Evolutionary conservation across 2,113 vertebrate genomes (phyloP).

Genomic region (Pachypanchax playfairii): DNA sequence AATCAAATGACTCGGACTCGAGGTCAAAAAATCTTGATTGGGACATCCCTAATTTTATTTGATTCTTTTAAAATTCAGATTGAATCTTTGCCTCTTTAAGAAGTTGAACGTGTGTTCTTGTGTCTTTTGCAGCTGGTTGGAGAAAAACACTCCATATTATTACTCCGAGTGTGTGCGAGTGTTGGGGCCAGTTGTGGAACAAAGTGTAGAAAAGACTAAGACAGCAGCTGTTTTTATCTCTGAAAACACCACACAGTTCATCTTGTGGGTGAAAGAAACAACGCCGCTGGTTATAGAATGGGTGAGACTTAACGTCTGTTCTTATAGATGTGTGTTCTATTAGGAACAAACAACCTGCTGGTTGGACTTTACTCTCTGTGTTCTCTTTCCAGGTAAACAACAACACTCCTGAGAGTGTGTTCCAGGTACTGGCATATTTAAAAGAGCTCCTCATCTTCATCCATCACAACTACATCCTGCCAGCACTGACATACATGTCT

Average conservation of each 20-base stretch:
- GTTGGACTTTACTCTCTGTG: neutral
- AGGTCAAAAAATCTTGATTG: too few species aligned
- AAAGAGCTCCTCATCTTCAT: constrained; percentile 84
- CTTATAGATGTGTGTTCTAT: neutral
- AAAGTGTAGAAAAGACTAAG: constrained; percentile 69
- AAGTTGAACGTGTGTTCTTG: constrained; percentile 7
- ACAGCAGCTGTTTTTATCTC: constrained; percentile 57
- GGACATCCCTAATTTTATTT: too few species aligned
- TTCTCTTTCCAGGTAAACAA: constrained; percentile 68
- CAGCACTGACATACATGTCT: constrained; percentile 71
- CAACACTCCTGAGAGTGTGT: constrained; percentile 82
- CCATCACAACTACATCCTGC: constrained; percentile 81
- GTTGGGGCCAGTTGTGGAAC: constrained; percentile 78
- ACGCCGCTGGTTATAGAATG: constrained; percentile 78
- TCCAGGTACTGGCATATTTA: constrained; percentile 75
- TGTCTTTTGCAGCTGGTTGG: constrained; percentile 83
- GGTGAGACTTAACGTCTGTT: constrained; percentile 74
- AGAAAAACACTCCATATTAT: constrained; percentile 79
- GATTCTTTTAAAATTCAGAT: too few species aligned
- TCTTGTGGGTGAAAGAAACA: constrained; percentile 77
- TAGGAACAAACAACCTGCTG: neutral
- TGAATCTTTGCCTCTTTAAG: too few species aligned
- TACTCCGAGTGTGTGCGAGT: constrained; percentile 72
- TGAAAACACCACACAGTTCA: constrained; percentile 69
- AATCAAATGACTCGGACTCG: too few species aligned